Conservation (phyloP, 2,888 invertebrate genomes). For the Pheosia tremula region DNA sequence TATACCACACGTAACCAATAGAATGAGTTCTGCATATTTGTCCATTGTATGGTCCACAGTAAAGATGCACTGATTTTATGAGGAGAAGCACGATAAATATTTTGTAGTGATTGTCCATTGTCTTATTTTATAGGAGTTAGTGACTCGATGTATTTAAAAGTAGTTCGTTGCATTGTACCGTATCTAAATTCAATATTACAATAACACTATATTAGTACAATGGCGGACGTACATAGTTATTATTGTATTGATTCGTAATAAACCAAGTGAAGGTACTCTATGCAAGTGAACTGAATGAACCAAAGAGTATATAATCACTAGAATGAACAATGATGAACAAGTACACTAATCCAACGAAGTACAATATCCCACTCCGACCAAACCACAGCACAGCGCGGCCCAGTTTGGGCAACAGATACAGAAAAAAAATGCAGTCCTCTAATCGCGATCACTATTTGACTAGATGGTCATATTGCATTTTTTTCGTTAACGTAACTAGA, state of each 20-base stretch:
- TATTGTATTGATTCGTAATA: conserved; percentile 70
- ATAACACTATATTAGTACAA: conserved; percentile 65
- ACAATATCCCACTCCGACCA: too few species aligned
- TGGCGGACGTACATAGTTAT: conserved; percentile 73
- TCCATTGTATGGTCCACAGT: conserved; percentile 95
- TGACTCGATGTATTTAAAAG: conserved; percentile 59
- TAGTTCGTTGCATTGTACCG: conserved; percentile 64
- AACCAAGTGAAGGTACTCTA: background rate
- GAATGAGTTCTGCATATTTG: conserved; percentile 90
- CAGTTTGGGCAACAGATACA: too few species aligned
- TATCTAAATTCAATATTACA: conserved; percentile 48
- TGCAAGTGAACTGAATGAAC: too few species aligned
- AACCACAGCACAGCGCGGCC: too few species aligned
- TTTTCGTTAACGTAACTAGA: too few species aligned
- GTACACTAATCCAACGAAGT: too few species aligned
- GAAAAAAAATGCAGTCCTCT: too few species aligned
- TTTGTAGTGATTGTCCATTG: conserved; percentile 66
- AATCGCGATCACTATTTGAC: too few species aligned
- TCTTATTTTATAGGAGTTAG: conserved; percentile 54
- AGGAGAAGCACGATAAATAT: conserved; percentile 67
- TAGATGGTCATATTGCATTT: too few species aligned
- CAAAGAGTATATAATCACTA: too few species aligned
- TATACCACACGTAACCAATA: conserved; percentile 91
- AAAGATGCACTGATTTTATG: conserved; percentile 84
- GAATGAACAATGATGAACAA: too few species aligned